phyloP scores from a whole-genome alignment of 2,113 vertebrate genomes.

The Lanius collurio region DNA sequence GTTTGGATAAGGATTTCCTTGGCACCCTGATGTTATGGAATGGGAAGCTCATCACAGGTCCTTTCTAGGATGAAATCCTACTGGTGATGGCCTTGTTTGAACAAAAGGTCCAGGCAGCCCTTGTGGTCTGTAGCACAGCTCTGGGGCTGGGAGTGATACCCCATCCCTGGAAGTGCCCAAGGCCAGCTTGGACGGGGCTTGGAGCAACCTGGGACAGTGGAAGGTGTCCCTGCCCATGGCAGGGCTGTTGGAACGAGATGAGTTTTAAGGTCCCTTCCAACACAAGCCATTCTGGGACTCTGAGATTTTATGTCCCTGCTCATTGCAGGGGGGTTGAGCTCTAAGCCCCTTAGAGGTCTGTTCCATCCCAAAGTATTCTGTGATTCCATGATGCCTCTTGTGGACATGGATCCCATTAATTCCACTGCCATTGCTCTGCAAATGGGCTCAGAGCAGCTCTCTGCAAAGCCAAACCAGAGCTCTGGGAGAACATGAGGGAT shows the following conservation, averaged over 20 bases:
- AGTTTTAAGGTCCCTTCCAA: neutral
- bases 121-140: neutral
- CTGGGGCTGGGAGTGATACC: neutral
- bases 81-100: neutral
- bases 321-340: neutral
- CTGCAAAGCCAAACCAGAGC: fast-evolving
- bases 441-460: neutral
- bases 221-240: neutral
- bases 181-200: neutral
- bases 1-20: neutral
- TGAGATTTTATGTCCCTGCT: neutral
- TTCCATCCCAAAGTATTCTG: neutral
- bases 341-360: neutral
- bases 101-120: neutral
- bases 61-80: neutral
- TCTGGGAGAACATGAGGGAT: neutral
- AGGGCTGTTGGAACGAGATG: neutral
- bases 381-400: fast-evolving
- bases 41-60: neutral
- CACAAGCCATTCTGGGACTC: neutral
- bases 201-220: fast-evolving
- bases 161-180: neutral
- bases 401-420: neutral
- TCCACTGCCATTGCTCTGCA: neutral
- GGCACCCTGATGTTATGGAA: neutral